Base-by-base conservation (phyloP, 2,888 invertebrate species). In the Mesorhabditis spiculigera region DNA sequence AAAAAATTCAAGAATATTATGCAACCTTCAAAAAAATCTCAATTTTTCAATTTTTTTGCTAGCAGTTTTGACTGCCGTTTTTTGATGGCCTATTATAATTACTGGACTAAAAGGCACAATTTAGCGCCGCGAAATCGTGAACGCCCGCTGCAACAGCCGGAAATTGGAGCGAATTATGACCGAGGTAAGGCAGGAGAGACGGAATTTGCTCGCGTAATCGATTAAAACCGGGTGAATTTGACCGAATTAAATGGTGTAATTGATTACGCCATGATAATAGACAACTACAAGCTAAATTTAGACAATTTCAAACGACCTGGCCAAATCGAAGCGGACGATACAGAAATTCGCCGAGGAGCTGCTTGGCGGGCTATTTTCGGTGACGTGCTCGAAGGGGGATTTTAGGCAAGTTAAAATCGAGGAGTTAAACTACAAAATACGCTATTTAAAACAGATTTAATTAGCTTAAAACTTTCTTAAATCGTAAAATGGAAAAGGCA, bases 291-390 rank as follows among this genome's bases (percentile, higher is more conserved):
- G 8, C 58, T 10, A 50, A 13, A 13, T 2, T n/a, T 62, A 70
- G 70, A 10, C 67, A n/a, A 70, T 66, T 4, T 66, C 70, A 42
- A 63, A 62, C 28, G 67, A 66, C 10, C 5, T 67, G 3, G 43
- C 67, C 5, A 64, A 66, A 10, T 70, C 70, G 13, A 70, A 70
- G 70, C n/a, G 70, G 4, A 10, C 67, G 5, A 70, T 70, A 28
- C 70, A 70, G 45, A 67, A 67, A 63, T 62, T 63, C 2, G 70
- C 70, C 5, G 70, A 70, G 65, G 70, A 70, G 28, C 67, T 63
- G 42, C 63, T 70, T 43, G 70, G 70, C 0, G 70, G 70, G 13
- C 61, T 28, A 4, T 64, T 70, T 63, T 67, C 67, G 4, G 67
- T 67, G 4, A 63, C 65, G 43, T 13, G 8, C 50, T 50, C 50